Base-by-base conservation (phyloP, 2,888 invertebrate species). In the Panzeria rudis region DNA sequence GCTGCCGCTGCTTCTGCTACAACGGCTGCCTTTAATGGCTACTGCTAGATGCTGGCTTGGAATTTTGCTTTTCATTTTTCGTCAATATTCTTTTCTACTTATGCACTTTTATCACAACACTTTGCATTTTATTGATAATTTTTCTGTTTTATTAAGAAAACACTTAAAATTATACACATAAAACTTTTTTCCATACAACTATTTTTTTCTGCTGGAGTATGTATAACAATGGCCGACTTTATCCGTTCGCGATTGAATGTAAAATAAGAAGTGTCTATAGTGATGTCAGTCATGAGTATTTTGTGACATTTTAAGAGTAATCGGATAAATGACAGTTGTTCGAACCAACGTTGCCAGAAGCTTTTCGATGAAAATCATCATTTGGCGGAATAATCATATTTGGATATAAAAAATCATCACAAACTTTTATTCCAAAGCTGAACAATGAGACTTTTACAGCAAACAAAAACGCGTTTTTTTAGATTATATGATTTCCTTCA, bases 201-300 rank as follows among this genome's bases (percentile, higher is more conserved):
- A 71, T 15, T 75, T 54, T 54, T 68, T 62, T 71, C 73, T 79
- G 25, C 75, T 75, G 54, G n/a, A 73, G 56, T 78, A 81, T 84
- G 73, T 81, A 85, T 82, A 81, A 72, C 77, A 81, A 85, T 82
- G 69, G 56, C 82, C 64, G 82, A 77, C 80, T 80, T 71, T 69
- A 41, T 69, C 78, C 69, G 68, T 77, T 61, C 59, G n/a, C 76
- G 72, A 79, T 73, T 76, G n/a, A 76, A 80, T 71, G 64, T 75
- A 75, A 84, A 76, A 84, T 79, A 79, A 69, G 41, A 76, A 79
- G 23, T 78, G 54, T 59, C 25, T 69, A 38, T 76, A 76, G 79
- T 80, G 79, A n/a, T 76, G 64, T 35, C 59, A 66, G 8, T 75
- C 17, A 6, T 47, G 76, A 38, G 25, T 84, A 84, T 38, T 77